Base-by-base conservation (phyloP, 2,888 invertebrate species). In the Lagria hirta region DNA sequence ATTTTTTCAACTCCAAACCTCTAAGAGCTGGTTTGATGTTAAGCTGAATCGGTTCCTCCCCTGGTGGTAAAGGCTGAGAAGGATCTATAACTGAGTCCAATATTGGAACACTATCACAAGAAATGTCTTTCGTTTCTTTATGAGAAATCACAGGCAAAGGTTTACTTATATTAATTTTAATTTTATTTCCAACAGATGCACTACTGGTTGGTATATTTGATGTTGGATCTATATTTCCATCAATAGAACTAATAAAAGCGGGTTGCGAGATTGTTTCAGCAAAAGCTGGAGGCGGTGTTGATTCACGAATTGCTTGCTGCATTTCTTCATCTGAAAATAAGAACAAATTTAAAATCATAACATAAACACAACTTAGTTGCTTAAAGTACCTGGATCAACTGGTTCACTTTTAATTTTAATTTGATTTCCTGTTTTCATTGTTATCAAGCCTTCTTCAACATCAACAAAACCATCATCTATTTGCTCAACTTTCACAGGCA, bases 111-210 rank as follows among this genome's bases (percentile, higher is more conserved):
- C 24, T 34, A 36, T 44, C 48, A 48, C 22, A 52, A 40, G 56
- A 49, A 49, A 60, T 57, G 51, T 65, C 66, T 53, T 62, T 58
- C 43, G 65, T 70, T 57, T 74, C 73, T 69, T 57, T 70, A 58
- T 70, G 68, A 56, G 71, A 68, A 65, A 73, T 72, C 61, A 74
- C 71, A 62, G 72, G 70, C 54, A 82, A 66, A 5, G 82, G 75
- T 69, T 87, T 88, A 57, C 84, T 83, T 62, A 90, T 89, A 75
- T 88, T 90, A 70, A 90, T 89, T 62, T 87, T 84, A 52, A 90
- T 90, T 65, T 79, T 82, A 57, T 78, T 79, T 47, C 60, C 70
- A 60, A 48, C 65, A 58, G 51, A 70, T 60, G 60, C 68, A 60
- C 50, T 44, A 7, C 60, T 48, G 15, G 60, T 64, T 53, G 52